A percentile compares a stretch with the other conserved stretches of the same genome.
phyloP scores from a whole-genome alignment of 2,888 invertebrate species.

The Rotaria macrura region DNA sequence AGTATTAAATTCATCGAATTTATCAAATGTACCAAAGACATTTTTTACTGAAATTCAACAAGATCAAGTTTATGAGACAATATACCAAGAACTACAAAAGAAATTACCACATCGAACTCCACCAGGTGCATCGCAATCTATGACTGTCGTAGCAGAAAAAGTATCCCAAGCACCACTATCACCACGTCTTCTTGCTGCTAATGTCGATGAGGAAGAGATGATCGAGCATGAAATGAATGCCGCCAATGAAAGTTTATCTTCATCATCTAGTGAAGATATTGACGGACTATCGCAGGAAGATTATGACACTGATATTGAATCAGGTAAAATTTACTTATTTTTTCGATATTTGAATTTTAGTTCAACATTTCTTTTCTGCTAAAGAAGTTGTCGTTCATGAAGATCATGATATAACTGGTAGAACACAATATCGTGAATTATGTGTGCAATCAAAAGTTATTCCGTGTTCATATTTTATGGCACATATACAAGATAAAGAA shows the following conservation, averaged over 20 bases:
- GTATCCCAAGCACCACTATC: background rate
- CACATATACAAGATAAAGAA: conserved; percentile 42
- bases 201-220: background rate
- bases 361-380: background rate
- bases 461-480: conserved; percentile 43
- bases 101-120: background rate
- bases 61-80: background rate
- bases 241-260: background rate
- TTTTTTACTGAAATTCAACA: background rate
- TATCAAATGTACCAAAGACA: background rate
- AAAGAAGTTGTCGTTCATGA: background rate
- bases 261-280: too few species aligned
- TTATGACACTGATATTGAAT: conserved; percentile 17
- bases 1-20: background rate
- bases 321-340: background rate
- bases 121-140: background rate
- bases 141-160: background rate
- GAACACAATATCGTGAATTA: conserved; percentile 34
- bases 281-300: background rate
- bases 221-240: background rate
- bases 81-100: background rate
- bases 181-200: background rate
- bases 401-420: background rate
- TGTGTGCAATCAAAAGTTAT: conserved; percentile 44
- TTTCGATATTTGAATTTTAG: background rate